Percentiles rank a stretch among this genome's conserved stretches.
These are phyloP conservation scores for Monoplex corrugatus DNA, from an alignment of 2,888 invertebrate genomes.

Conservation along the genomic window DNA sequence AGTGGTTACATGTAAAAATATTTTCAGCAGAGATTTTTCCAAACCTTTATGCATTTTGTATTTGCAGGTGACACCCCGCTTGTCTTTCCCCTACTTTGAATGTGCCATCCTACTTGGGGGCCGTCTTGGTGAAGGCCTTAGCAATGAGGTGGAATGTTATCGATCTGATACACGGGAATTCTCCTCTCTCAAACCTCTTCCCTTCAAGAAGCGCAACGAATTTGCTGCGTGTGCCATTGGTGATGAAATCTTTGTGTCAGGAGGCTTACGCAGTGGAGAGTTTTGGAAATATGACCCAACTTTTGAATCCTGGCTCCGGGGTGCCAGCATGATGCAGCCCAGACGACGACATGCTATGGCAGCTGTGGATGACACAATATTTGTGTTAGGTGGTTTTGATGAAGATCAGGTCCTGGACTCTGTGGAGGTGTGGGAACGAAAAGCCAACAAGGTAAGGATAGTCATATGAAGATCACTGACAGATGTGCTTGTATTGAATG, in stretches of 20 bases:
- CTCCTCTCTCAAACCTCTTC: constrained; percentile 69
- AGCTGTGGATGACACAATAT: constrained; percentile 74
- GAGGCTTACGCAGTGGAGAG: constrained; percentile 75
- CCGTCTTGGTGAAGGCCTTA: constrained; percentile 73
- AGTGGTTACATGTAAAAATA: no score
- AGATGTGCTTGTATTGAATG: no score
- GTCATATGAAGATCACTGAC: no score
- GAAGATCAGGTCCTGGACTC: constrained; percentile 74
- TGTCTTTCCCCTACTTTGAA: constrained; percentile 68
- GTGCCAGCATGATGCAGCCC: constrained; percentile 71
- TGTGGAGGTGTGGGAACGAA: constrained; percentile 74
- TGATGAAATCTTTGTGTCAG: constrained; percentile 76
- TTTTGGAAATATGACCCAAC: constrained; percentile 77
- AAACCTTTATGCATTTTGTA: no score
- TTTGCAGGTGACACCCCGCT: constrained; percentile 68
- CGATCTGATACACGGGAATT: constrained; percentile 71
- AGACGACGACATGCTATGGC: constrained; percentile 76
- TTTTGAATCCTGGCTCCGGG: constrained; percentile 75
- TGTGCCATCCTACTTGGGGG: constrained; percentile 75
- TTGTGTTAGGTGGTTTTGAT: constrained; percentile 76
- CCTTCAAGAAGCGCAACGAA: constrained; percentile 77
- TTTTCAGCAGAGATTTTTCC: no score
- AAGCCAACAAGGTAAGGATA: constrained; percentile 62
- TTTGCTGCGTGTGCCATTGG: constrained; percentile 74
- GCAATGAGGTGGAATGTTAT: constrained; percentile 76